Evolutionary conservation across 2,113 vertebrate genomes (phyloP).

Genomic region (Xiphophorus couchianus): DNA sequence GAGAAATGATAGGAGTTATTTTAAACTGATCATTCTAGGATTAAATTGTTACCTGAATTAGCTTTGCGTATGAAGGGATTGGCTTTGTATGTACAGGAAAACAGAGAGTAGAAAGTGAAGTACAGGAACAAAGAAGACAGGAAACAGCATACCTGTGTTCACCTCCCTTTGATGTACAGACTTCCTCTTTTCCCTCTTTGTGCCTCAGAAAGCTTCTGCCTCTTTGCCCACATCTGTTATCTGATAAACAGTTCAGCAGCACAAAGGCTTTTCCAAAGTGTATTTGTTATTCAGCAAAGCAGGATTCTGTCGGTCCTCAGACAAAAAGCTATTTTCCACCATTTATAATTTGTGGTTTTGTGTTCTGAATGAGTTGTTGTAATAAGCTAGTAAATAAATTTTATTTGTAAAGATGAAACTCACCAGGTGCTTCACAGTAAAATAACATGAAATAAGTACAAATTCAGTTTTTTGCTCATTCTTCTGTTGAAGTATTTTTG

Average conservation of each 20-base stretch:
- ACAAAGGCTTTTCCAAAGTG: constrained; percentile 43
- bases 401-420: too few species aligned
- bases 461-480: too few species aligned
- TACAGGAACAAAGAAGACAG: constrained; percentile 50
- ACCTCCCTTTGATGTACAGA: constrained; percentile 12
- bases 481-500: not conserved
- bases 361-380: too few species aligned
- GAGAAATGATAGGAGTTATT: constrained; percentile 3
- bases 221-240: not conserved
- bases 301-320: constrained; percentile 46
- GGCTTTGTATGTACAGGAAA: constrained; percentile 2
- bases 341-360: not conserved
- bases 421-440: too few species aligned
- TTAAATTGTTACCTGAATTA: constrained; percentile 8
- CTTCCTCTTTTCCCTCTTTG: constrained; percentile 34
- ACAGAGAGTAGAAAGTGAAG: constrained; percentile 41
- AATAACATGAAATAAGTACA: too few species aligned
- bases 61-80: not conserved
- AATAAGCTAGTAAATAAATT: too few species aligned
- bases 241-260: not conserved
- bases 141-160: constrained; percentile 27
- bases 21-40: constrained; percentile 14
- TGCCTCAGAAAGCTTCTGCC: constrained; percentile 13
- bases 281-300: constrained; percentile 69
- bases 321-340: constrained; percentile 2